Evolutionary conservation across 2,797 vertebrate genomes (phyloP), one percentile per base, ranked within the genome.

Genomic region (Muscicapa comitata): DNA sequence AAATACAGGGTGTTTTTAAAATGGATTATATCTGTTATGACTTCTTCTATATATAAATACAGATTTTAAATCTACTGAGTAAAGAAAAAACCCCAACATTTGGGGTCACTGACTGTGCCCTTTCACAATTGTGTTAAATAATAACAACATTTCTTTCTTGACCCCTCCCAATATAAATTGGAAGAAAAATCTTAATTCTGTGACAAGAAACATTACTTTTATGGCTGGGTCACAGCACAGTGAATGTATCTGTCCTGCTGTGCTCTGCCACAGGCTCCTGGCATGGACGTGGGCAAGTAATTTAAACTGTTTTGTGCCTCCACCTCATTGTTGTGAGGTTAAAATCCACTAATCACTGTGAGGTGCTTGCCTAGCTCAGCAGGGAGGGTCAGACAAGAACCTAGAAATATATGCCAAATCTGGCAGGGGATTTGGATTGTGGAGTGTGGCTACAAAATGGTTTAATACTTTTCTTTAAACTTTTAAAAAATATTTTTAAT

Each of bases 1-100:
- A 97, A 96, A 95, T 73, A 96, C 78, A 93, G 94, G 86, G 83
- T 95, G 94, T 63, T 94, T 91, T 96, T 93, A 43, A 86, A 95
- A 95, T 90, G 77, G 67, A 75, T 88, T 94, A 28, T 95, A 85
- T 96, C 84, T 92, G 59, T 82, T 93, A 83, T 96, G 88, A 47
- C 68, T 94, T 92, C 61, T 96, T 94, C 94, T 94, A 72, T 59
- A 90, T 80, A 94, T 59, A 95, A 84, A 89, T 70, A 82, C 15
- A 80, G 71, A 59, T 94, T 90, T 76, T 24, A 96, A 96, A 95
- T 77, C 66, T 61, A 70, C 72, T 12, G 59, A 86, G 43, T 95
- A 86, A 63, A 95, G 94, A 80, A 78, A 70, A 28, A 2, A 38
- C 13, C 6, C 13, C 37, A 94, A 62, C 13, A 61, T 86, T 75